phyloP scores from a whole-genome alignment of 92 coral and sea anemone species.

The Palythoa caribaeorum region DNA sequence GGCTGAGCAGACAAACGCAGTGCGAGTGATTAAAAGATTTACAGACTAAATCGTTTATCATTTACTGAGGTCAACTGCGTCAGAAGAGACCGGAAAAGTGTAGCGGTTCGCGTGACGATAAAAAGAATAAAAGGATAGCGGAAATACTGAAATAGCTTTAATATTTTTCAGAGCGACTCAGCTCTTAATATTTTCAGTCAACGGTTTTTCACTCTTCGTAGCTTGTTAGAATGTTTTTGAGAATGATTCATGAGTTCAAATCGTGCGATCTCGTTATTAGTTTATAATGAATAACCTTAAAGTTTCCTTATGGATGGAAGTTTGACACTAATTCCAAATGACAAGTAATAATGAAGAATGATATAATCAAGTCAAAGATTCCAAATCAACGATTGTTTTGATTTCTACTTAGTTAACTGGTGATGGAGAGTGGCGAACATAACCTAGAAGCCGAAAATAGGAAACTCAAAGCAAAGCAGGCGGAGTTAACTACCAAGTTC shows the following conservation, averaged over 20 bases:
- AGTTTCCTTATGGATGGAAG: background rate
- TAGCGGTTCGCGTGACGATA: background rate
- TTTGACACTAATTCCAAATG: conserved; percentile 10
- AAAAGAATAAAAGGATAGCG: background rate
- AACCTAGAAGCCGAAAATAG: conserved; percentile 78
- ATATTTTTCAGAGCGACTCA: background rate
- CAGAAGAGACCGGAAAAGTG: background rate
- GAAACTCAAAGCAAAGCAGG: conserved; percentile 71
- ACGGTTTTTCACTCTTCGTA: background rate
- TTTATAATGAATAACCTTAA: background rate
- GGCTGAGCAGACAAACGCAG: too few species aligned
- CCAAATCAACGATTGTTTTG: background rate
- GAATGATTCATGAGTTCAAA: background rate
- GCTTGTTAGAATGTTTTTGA: background rate
- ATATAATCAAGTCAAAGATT: background rate
- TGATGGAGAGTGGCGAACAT: conserved; percentile 55
- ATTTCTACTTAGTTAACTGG: background rate
- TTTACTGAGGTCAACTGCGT: background rate
- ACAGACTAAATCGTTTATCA: background rate
- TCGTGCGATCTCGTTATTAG: background rate
- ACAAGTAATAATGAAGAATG: background rate
- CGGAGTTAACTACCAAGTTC: conserved; percentile 73
- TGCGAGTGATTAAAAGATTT: too few species aligned
- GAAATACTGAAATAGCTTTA: background rate
- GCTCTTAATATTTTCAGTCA: background rate